Base-by-base conservation (phyloP, 2,113 vertebrate species). In the Pelmatolapia mariae region DNA sequence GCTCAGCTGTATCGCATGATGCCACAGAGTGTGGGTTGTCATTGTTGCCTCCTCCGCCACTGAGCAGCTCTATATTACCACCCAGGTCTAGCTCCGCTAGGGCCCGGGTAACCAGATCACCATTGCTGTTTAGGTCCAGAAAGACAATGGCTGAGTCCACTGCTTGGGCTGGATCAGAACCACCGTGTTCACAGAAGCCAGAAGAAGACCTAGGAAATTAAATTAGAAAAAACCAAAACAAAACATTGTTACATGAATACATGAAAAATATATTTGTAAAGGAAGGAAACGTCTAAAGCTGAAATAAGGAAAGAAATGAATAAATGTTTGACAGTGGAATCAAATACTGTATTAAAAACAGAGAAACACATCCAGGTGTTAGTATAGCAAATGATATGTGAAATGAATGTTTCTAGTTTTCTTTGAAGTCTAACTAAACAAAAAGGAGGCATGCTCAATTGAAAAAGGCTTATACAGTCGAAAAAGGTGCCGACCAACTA, bases 71-170 rank as follows among this genome's bases (percentile, higher is more conserved):
- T 6, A 91, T 13, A 38, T 83, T 93, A 5, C 9, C 5, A 1
- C 89, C 96, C 79, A 97, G 91, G 24, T 93, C 80, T n/a, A 98
- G 94, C 0, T 96, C 95, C 6, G 91, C 94, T 29, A 97, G 47
- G 11, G 92, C 95, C 45, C 71, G 89, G 36, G 94, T 95, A 38
- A 97, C 92, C 24, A 93, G 63, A 19, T 96, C 95, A 11, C 95
- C 96, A 5, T 95, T 89, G 26, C 91, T 94, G 86, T 96, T 93
- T 8, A 97, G 52, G 89, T 97, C 95, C 71, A 96, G 89, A 84
- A 93, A 96, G 83, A 81, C 95, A 89, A 96, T 97, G 56, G 90
- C 89, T 0, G 95, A 96, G 85, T 96, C 88, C 4, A 86, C 80
- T 2, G 80, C 12, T 33, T 86, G 95, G n/a, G 92, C 89, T 11